phyloP scores from a whole-genome alignment of 2,113 vertebrate species.

The Sebastes schlegelii region DNA sequence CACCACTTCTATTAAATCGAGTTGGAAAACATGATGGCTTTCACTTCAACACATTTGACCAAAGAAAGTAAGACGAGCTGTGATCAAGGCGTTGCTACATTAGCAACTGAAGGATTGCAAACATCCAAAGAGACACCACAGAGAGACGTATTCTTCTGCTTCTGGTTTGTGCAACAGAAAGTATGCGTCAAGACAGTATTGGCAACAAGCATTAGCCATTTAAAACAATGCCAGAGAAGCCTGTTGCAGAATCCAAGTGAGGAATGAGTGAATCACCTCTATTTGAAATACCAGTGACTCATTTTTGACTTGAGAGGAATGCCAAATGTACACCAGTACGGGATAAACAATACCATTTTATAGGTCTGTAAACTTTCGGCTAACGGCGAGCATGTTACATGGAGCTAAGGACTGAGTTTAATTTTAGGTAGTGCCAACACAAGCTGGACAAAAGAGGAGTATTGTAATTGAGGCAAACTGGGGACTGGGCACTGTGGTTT shows the following conservation, averaged over 20 bases:
- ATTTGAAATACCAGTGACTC: conserved; percentile 71
- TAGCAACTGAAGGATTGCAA: conserved; percentile 45
- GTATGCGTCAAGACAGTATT: conserved; percentile 58
- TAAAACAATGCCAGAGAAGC: conserved; percentile 60
- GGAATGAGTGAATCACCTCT: conserved; percentile 79
- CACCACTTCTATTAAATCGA: conserved; percentile 35
- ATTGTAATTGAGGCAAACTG: conserved; percentile 38
- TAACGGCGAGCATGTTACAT: not conserved
- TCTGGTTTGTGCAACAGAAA: conserved; percentile 62
- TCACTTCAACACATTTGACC: conserved; percentile 46
- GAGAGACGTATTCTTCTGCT: conserved; percentile 38
- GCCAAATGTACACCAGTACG: conserved; percentile 54
- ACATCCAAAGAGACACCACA: conserved; percentile 46
- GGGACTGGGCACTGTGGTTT: conserved; percentile 57
- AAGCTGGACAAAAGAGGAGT: conserved; percentile 33
- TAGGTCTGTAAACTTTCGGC: conserved; percentile 17
- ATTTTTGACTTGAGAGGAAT: conserved; percentile 68
- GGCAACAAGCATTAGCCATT: conserved; percentile 43
- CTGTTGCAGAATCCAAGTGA: conserved; percentile 52
- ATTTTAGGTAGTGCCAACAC: conserved; percentile 16
- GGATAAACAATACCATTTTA: conserved; percentile 42
- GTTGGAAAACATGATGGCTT: conserved; percentile 53
- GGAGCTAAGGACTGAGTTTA: conserved; percentile 16
- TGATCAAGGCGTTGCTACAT: conserved; percentile 4
- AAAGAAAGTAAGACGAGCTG: conserved; percentile 43